Percentiles rank a stretch among this genome's conserved stretches.
Conservation (phyloP, 1,140 invertebrate genomes). For the Drosophila pallidifrons region DNA sequence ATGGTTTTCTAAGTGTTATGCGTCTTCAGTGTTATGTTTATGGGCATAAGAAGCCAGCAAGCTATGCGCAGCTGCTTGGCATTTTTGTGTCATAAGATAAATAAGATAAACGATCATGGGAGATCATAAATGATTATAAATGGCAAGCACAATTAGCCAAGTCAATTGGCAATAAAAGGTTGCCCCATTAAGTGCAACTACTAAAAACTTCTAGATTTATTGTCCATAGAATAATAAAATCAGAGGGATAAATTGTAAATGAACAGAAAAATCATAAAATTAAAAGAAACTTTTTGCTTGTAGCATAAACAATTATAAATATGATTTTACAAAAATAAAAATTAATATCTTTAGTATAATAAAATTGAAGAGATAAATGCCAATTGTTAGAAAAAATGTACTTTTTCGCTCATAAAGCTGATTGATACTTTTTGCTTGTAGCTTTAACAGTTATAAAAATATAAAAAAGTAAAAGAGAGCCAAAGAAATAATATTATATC, state of each 20-base stretch:
- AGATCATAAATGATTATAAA: slow-evolving; percentile 54
- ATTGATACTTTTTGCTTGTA: too few relatives aligned
- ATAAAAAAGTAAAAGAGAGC: too few relatives aligned
- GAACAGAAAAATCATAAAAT: too few relatives aligned
- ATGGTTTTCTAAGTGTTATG: slow-evolving; percentile 41
- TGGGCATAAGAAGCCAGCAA: slow-evolving; percentile 21
- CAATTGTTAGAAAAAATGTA: too few relatives aligned
- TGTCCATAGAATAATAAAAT: neutral
- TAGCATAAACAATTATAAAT: too few relatives aligned
- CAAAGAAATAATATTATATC: too few relatives aligned
- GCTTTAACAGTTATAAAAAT: too few relatives aligned
- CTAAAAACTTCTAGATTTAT: slow-evolving; percentile 3
- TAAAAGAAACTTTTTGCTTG: too few relatives aligned
- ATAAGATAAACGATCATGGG: slow-evolving; percentile 40
- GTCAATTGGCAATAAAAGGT: slow-evolving; percentile 12
- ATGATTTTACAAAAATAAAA: too few relatives aligned
- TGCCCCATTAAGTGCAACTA: neutral
- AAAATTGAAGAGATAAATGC: too few relatives aligned
- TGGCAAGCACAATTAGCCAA: slow-evolving; percentile 36
- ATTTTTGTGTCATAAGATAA: slow-evolving; percentile 51
- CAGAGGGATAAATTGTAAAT: neutral
- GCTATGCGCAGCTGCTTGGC: neutral
- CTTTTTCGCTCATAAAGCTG: too few relatives aligned
- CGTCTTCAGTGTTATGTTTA: slow-evolving; percentile 38
- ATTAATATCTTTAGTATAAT: too few relatives aligned